These are phyloP conservation scores for Corbicula japonica DNA, from an alignment of 2,888 invertebrate genomes.

Conservation along the genomic window DNA sequence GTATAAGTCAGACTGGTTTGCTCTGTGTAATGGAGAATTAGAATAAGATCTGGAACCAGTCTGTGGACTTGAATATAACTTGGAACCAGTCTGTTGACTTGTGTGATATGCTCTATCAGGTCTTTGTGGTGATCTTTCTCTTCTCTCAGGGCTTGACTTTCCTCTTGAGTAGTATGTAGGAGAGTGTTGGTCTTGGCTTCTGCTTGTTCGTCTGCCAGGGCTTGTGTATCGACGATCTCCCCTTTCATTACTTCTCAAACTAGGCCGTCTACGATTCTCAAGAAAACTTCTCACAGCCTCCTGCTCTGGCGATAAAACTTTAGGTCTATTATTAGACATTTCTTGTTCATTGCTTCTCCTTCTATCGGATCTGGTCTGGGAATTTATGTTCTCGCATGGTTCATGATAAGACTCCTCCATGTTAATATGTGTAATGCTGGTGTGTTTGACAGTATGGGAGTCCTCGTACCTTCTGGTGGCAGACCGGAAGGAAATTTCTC, in stretches of 20 bases:
- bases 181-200: slow-evolving; percentile 5
- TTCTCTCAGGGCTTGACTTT: too few species aligned
- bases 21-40: slow-evolving; percentile 10
- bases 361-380: slow-evolving; percentile 12
- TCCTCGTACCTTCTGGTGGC: slow-evolving; percentile 41
- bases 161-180: too few species aligned
- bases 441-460: slow-evolving; percentile 48
- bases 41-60: not conserved
- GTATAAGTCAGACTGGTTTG: slow-evolving; percentile 18
- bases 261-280: slow-evolving; percentile 25
- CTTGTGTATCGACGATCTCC: not conserved
- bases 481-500: slow-evolving; percentile 53
- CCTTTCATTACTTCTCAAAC: slow-evolving; percentile 8
- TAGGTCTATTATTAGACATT: slow-evolving; percentile 6
- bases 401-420: slow-evolving; percentile 33
- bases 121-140: too few species aligned
- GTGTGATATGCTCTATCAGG: too few species aligned
- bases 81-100: too few species aligned
- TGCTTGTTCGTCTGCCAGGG: slow-evolving; percentile 5
- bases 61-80: not conserved
- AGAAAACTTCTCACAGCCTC: slow-evolving; percentile 60
- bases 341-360: slow-evolving; percentile 11
- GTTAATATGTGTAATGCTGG: slow-evolving; percentile 49
- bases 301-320: slow-evolving; percentile 61
- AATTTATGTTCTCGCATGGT: not conserved